Evolutionary conservation across 2,888 invertebrate genomes (phyloP).

Genomic region (Crematogaster levior): DNA sequence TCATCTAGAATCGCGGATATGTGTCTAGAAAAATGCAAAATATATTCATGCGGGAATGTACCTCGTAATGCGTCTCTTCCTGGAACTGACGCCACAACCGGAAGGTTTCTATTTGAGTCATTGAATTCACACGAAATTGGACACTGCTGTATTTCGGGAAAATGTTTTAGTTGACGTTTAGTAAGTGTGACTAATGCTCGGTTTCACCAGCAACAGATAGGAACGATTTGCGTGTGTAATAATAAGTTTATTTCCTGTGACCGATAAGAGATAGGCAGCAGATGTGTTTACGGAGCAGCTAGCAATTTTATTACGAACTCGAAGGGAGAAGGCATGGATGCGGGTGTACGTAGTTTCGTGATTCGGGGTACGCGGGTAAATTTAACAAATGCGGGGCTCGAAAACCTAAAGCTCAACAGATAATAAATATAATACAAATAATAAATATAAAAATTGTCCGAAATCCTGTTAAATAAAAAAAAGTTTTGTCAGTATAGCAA

Average conservation of each 20-base stretch:
- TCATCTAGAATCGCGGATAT: not conserved
- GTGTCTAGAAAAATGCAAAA: slow-evolving; percentile 9
- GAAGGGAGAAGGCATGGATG: slow-evolving; percentile 19
- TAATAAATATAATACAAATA: too few relatives aligned
- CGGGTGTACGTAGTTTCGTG: not conserved
- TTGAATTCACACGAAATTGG: slow-evolving; percentile 30
- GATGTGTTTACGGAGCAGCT: slow-evolving; percentile 14
- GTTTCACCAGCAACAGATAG: not conserved
- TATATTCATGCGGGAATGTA: not conserved
- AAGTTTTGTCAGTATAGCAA: not conserved
- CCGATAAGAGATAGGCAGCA: slow-evolving; percentile 35
- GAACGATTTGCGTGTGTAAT: slow-evolving; percentile 6
- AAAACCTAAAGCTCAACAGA: not conserved
- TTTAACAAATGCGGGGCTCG: slow-evolving; percentile 32
- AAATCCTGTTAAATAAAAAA: not conserved
- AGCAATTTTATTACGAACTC: slow-evolving; percentile 26
- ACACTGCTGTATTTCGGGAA: slow-evolving; percentile 7
- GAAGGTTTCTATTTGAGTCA: slow-evolving; percentile 33
- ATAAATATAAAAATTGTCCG: not conserved
- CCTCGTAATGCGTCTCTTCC: slow-evolving; percentile 19
- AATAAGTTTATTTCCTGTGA: slow-evolving; percentile 21
- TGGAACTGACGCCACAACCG: slow-evolving; percentile 24
- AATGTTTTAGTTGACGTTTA: not conserved
- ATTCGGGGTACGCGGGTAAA: not conserved
- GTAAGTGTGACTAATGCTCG: slow-evolving; percentile 6